Conservation (phyloP, 2,888 invertebrate species). For the Oligia fasciuncula region DNA sequence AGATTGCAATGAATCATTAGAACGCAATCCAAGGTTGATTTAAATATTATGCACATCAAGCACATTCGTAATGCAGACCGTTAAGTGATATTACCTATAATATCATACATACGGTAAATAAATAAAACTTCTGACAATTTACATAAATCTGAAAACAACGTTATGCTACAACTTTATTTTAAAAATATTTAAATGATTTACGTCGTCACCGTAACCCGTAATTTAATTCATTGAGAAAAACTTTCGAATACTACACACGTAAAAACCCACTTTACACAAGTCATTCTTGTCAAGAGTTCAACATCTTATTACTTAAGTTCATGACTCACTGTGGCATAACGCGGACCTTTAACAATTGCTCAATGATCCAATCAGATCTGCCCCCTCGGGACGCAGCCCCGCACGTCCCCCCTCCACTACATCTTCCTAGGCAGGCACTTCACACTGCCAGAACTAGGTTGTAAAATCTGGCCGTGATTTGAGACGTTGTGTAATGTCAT, state of each 20-base stretch:
- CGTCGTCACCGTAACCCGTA: neutral
- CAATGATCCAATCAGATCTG: slow-evolving; percentile 84
- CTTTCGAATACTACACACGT: slow-evolving; percentile 24
- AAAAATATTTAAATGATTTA: neutral
- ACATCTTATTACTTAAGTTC: slow-evolving; percentile 2
- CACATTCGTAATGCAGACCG: slow-evolving; percentile 1
- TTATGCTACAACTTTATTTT: neutral
- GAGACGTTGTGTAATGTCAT: slow-evolving; percentile 31
- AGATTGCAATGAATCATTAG: slow-evolving; percentile 17
- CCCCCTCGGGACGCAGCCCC: slow-evolving; percentile 55
- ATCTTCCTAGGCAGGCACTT: slow-evolving; percentile 59
- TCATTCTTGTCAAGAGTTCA: slow-evolving; percentile 10
- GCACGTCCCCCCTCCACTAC: slow-evolving; percentile 31
- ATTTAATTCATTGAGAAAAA: neutral
- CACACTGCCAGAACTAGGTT: slow-evolving; percentile 70
- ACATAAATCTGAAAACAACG: neutral
- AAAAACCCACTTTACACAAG: slow-evolving; percentile 5
- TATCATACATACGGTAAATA: neutral
- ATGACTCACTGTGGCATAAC: slow-evolving; percentile 71
- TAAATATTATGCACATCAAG: slow-evolving; percentile 17
- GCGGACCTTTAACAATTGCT: slow-evolving; percentile 78
- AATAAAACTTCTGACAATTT: neutral
- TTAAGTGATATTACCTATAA: neutral
- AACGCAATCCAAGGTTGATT: slow-evolving; percentile 25
- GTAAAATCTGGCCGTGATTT: slow-evolving; percentile 43